Percentiles rank a stretch among this genome's conserved stretches.
Evolutionary conservation across 2,797 vertebrate species (phyloP).

Genomic region (Notolabrus celidotus): DNA sequence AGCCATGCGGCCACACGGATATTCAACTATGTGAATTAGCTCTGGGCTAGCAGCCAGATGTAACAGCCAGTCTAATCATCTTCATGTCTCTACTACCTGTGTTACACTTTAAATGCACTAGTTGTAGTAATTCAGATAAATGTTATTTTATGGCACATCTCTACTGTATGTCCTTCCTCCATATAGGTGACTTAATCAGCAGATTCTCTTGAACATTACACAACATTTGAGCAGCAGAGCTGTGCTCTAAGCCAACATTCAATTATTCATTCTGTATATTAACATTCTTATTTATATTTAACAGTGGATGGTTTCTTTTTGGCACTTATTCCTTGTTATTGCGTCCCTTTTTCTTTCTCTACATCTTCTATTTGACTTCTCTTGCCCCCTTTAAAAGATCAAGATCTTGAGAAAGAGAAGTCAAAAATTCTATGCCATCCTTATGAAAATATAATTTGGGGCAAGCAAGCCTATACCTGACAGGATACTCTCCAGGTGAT

Average conservation of each 20-base stretch:
- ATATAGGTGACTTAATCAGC: constrained; percentile 58
- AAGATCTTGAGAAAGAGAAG: constrained; percentile 38
- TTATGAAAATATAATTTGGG: constrained; percentile 70
- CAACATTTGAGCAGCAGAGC: constrained; percentile 28
- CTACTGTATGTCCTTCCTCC: neutral
- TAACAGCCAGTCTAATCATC: constrained; percentile 65
- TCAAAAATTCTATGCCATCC: constrained; percentile 46
- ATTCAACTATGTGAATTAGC: constrained; percentile 69
- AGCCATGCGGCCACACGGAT: constrained; percentile 66
- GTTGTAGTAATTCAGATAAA: constrained; percentile 43
- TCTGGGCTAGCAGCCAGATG: constrained; percentile 72
- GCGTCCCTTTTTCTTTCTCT: neutral
- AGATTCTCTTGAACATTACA: constrained; percentile 49
- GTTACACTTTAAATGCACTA: constrained; percentile 41
- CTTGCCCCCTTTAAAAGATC: constrained; percentile 26
- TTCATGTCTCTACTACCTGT: constrained; percentile 50
- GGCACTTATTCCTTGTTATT: no score
- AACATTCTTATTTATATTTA: no score
- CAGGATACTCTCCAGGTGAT: constrained; percentile 65
- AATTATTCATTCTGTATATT: no score
- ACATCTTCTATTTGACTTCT: constrained; percentile 20
- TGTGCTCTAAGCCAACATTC: neutral
- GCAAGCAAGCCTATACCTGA: constrained; percentile 58
- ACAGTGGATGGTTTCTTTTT: no score
- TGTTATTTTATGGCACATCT: constrained; percentile 37